phyloP scores from a whole-genome alignment of 2,797 vertebrate species.

The Falco novaeseelandiae region DNA sequence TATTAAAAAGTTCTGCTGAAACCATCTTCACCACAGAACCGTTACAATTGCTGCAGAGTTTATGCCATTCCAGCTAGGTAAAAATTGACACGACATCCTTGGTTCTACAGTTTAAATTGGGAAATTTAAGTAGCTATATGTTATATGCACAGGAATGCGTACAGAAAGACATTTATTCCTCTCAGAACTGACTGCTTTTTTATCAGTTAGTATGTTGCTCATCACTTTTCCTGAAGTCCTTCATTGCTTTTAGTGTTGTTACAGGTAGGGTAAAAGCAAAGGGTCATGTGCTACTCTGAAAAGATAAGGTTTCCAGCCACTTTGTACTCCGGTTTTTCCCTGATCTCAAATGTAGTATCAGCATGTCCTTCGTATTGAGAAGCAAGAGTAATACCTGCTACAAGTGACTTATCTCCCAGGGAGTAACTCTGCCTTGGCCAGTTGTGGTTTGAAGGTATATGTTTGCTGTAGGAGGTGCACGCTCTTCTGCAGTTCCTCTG shows the following conservation, averaged over 20 bases:
- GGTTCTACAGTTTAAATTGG: neutral
- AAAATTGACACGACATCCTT: neutral
- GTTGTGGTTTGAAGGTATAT: neutral
- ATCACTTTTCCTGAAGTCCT: neutral
- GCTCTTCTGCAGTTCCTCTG: neutral
- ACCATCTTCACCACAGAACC: neutral
- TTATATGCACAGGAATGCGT: fast-evolving
- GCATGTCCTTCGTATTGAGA: neutral
- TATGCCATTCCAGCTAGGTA: neutral
- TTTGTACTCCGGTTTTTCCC: neutral
- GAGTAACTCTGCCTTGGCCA: neutral
- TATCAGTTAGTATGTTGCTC: neutral
- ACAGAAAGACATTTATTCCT: neutral
- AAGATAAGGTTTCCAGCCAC: neutral
- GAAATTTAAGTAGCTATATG: neutral
- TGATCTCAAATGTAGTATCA: neutral
- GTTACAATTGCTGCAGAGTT: neutral
- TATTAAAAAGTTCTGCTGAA: neutral
- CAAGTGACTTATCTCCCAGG: neutral
- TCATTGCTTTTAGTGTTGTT: neutral
- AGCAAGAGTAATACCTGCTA: neutral
- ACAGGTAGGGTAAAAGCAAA: neutral
- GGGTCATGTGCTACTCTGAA: neutral
- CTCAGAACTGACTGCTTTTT: neutral
- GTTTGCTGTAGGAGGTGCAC: neutral